Evolutionary conservation across 2,113 vertebrate genomes (phyloP).

Genomic region (Datnioides undecimradiatus): DNA sequence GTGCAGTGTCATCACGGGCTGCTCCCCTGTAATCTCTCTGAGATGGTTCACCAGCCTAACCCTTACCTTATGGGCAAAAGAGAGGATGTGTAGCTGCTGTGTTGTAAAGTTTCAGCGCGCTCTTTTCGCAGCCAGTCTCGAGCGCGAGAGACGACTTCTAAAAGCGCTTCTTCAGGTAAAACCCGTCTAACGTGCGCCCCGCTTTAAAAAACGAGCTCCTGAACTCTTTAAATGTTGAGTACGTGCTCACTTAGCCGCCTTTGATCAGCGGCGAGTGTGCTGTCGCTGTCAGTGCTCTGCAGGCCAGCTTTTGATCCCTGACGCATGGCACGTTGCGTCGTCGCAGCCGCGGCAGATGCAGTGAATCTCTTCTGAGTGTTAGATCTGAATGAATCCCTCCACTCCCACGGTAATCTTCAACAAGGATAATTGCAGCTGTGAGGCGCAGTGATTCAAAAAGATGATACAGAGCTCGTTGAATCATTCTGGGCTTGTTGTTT

Average conservation of each 20-base stretch:
- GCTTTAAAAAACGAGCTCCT: not conserved
- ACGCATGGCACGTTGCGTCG: not conserved
- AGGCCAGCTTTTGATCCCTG: not conserved
- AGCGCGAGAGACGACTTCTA: not conserved
- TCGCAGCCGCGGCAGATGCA: not conserved
- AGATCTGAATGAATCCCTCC: not conserved
- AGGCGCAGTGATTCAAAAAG: not conserved
- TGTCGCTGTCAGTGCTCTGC: not conserved
- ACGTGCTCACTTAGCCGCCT: not conserved
- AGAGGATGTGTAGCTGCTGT: not conserved
- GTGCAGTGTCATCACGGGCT: slow-evolving; percentile 61
- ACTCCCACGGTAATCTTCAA: not conserved
- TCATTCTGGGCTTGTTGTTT: too few species aligned
- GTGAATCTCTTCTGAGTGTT: not conserved
- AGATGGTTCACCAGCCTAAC: slow-evolving; percentile 19
- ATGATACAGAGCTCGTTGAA: slow-evolving; percentile 3
- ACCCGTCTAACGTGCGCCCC: not conserved
- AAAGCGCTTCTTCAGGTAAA: slow-evolving; percentile 21
- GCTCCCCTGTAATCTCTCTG: slow-evolving; percentile 57
- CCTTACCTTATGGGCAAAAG: slow-evolving; percentile 5
- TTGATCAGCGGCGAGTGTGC: not conserved
- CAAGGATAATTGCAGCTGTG: not conserved
- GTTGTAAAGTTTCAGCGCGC: not conserved
- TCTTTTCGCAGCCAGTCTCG: not conserved
- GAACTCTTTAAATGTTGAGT: not conserved